Percentiles rank a stretch among this genome's conserved stretches.
phyloP scores from a whole-genome alignment of 2,888 invertebrate species.

The Mactromeris polynyma region DNA sequence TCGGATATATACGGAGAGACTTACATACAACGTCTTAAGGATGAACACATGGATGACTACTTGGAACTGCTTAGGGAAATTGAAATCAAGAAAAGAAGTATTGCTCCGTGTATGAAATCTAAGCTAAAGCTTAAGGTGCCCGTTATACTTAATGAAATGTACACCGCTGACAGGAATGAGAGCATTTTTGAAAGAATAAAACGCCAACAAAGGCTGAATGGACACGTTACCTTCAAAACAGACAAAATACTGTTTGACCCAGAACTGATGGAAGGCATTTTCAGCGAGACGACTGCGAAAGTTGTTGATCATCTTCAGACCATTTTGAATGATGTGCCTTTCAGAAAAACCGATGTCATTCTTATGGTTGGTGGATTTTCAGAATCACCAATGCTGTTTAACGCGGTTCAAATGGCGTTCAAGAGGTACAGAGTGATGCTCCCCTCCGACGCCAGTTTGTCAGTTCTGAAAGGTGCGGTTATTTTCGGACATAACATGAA shows the following conservation, averaged over 20 bases:
- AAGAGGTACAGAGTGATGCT: constrained; percentile 34
- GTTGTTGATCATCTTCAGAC: constrained; percentile 32
- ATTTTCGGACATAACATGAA: constrained; percentile 57
- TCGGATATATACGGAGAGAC: background rate
- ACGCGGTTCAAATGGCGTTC: constrained; percentile 31
- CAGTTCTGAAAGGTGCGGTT: constrained; percentile 65
- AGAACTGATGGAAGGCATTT: background rate
- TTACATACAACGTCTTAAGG: constrained; percentile 16
- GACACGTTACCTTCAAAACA: background rate
- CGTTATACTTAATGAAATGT: background rate
- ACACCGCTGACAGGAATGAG: background rate
- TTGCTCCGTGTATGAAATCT: background rate
- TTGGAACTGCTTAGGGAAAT: constrained; percentile 27
- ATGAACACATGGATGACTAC: constrained; percentile 30
- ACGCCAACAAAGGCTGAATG: background rate
- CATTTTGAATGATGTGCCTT: background rate
- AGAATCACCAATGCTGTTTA: constrained; percentile 47
- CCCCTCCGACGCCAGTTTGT: constrained; percentile 52
- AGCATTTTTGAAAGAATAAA: background rate
- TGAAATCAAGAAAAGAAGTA: constrained; percentile 38
- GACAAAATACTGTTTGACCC: constrained; percentile 33
- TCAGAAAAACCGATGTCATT: constrained; percentile 11
- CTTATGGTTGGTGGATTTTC: constrained; percentile 65
- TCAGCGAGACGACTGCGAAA: background rate
- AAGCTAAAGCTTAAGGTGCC: constrained; percentile 21